Base-by-base conservation (phyloP, 2,797 vertebrate genomes). In the Chiropotes sagulatus region DNA sequence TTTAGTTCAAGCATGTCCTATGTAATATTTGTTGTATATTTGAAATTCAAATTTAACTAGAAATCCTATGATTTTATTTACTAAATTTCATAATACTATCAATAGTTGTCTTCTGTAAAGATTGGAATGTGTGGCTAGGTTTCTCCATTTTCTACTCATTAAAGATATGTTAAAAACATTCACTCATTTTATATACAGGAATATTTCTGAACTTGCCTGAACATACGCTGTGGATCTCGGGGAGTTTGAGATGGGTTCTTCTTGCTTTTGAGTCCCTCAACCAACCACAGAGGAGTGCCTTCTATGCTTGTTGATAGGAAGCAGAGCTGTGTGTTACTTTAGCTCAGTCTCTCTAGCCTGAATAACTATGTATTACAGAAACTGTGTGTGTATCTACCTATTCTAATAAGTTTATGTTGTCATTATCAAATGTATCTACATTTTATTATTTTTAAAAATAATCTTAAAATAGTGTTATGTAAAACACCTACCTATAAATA, bases 31-130 rank as follows among this genome's bases (percentile, higher is more conserved):
- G 5, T 44, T 85, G 19, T 76, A 7, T 88, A 44, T 75, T 44
- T 90, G 28, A 93, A 93, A 93, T 93, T 93, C 54, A 96, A 78
- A 79, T 75, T 95, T 48, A 80, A 84, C 8, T 57, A 52, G 15
- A 10, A 10, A 48, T 67, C 39, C 44, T 84, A 19, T 64, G 33
- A 72, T 73, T 94, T 83, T 48, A 44, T 90, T 87, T 67, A 57
- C 22, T 64, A 72, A 70, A 54, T 83, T 5, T 58, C 44, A 1
- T 30, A 80, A 20, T 84, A 11, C 3, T 48, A 76, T 28, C 50
- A 70, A 72, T 64, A 80, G 67, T 36, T 79, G 57, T 93, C 84
- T 72, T 76, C 48, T 89, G 4, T 82, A 48, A 89, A 78, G 11
- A 17, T 14, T 54, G 5, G 44, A 61, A n/a, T 36, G 30, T 82